phyloP scores from a whole-genome alignment of 2,113 vertebrate genomes.

The Talpa occidentalis region DNA sequence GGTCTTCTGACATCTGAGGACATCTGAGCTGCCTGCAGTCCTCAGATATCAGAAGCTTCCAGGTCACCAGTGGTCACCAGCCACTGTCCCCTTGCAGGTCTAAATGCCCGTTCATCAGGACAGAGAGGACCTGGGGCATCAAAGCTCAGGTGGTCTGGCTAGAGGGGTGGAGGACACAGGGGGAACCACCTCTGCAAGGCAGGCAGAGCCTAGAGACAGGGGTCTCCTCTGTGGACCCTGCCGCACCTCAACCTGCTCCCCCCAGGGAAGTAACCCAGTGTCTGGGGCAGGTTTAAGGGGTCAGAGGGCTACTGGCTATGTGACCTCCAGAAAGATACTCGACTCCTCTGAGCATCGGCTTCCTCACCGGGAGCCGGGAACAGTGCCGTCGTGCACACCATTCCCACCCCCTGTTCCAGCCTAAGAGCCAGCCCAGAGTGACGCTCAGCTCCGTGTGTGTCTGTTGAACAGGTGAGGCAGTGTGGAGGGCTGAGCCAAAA shows the following conservation, averaged over 20 bases:
- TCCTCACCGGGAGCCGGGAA: neutral
- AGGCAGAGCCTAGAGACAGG: neutral
- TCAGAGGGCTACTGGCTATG: neutral
- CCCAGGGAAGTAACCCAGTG: neutral
- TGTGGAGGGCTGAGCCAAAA: neutral
- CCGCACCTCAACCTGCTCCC: neutral
- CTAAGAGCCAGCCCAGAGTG: neutral
- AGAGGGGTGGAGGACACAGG: too few relatives aligned
- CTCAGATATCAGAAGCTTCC: neutral
- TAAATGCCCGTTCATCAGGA: neutral
- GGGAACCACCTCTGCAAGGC: neutral
- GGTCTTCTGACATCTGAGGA: slow-evolving; percentile 23
- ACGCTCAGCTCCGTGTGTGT: neutral
- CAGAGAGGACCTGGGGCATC: neutral
- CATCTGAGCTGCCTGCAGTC: slow-evolving; percentile 69
- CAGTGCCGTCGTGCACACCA: fast-evolving
- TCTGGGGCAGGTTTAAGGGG: neutral
- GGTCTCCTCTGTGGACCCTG: neutral
- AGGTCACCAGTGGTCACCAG: neutral
- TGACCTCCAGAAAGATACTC: neutral
- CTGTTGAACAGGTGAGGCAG: neutral
- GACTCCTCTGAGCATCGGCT: neutral
- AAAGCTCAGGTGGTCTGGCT: neutral
- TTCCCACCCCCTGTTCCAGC: too few relatives aligned
- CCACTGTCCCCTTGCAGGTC: neutral